These are phyloP conservation scores for Volucella inflata DNA, from an alignment of 2,888 invertebrate species.

Conservation along the genomic window DNA sequence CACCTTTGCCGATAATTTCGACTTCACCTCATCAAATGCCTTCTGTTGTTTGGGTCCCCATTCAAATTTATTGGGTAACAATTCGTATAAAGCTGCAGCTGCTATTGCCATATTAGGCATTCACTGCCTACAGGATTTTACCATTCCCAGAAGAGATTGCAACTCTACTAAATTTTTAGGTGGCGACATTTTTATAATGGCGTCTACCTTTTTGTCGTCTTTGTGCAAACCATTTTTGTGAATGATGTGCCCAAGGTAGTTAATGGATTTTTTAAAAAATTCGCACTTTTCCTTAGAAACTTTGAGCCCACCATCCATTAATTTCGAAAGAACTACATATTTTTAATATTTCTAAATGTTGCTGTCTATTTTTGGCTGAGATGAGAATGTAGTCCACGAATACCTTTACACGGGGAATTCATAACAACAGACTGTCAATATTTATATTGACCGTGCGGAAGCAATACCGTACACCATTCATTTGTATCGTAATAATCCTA, in stretches of 20 bases:
- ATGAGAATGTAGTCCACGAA: too few species aligned
- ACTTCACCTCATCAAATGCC: conserved; percentile 1
- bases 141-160: conserved; percentile 78
- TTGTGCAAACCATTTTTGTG: conserved; percentile 31
- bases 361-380: too few species aligned
- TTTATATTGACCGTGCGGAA: conserved; percentile 72
- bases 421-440: conserved; percentile 76
- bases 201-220: conserved; percentile 25
- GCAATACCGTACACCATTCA: conserved; percentile 79
- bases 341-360: too few species aligned
- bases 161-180: conserved; percentile 29
- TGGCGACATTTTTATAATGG: conserved; percentile 17
- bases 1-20: conserved; percentile 75
- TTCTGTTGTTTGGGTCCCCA: conserved; percentile 9
- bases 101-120: conserved; percentile 77
- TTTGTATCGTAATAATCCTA: conserved; percentile 35
- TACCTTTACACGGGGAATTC: too few species aligned
- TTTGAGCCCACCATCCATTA: conserved; percentile 62
- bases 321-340: conserved; percentile 39
- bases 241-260: conserved; percentile 76
- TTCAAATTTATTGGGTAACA: conserved; percentile 62
- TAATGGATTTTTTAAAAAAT: conserved; percentile 49
- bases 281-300: conserved; percentile 71
- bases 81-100: conserved; percentile 78
- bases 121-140: conserved; percentile 81